Conservation (phyloP, 2,888 invertebrate species). For the Cacoxenus indagator region DNA sequence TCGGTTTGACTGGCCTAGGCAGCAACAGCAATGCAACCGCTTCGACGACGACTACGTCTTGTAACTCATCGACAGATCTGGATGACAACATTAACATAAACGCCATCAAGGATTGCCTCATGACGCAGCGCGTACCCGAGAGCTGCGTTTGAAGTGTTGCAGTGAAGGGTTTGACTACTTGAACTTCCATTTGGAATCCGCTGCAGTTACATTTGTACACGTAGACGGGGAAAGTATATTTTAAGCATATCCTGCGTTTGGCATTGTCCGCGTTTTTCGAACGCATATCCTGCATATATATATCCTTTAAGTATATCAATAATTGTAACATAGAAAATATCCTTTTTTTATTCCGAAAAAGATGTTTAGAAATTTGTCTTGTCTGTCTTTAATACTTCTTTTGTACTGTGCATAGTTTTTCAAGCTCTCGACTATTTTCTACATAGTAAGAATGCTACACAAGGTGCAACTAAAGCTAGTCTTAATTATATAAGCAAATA, state of each 20-base stretch:
- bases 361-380: neutral
- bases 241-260: neutral
- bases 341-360: neutral
- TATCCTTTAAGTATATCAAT: neutral
- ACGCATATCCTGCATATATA: neutral
- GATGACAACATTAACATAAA: slow-evolving; percentile 80
- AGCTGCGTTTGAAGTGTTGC: slow-evolving; percentile 81
- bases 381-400: neutral
- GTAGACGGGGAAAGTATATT: neutral
- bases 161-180: neutral
- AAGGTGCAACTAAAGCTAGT: slow-evolving; percentile 19
- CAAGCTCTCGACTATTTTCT: neutral
- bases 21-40: slow-evolving; percentile 44
- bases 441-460: slow-evolving; percentile 2
- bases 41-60: slow-evolving; percentile 63
- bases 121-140: slow-evolving; percentile 89
- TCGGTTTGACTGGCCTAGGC: slow-evolving; percentile 38
- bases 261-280: neutral
- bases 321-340: neutral
- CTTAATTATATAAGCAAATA: neutral
- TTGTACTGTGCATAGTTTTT: slow-evolving; percentile 1
- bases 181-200: neutral
- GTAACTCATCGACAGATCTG: slow-evolving; percentile 68
- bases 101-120: slow-evolving; percentile 88
- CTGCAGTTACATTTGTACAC: neutral